Base-by-base conservation (phyloP, 2,888 invertebrate species). In the Phragmatobia fuliginosa region DNA sequence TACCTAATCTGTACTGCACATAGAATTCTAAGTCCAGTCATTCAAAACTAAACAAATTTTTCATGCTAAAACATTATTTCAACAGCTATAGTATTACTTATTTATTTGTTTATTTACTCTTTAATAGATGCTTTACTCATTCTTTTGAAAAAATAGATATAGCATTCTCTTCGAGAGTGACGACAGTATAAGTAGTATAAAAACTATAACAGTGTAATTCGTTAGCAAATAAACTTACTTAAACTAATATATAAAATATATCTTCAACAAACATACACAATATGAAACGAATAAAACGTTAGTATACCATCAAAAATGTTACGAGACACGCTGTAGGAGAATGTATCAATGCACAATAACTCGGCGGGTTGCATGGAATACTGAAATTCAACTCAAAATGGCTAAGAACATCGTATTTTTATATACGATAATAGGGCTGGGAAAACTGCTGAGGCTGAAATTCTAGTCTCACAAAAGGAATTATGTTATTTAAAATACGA, bases 311-410 rank as follows among this genome's bases (percentile, higher is more conserved):
- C 62, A 62, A 52, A n/a, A 64, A 61, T 68, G 66, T 68, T 72
- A 74, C 59, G 45, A 32, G 38, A 41, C 62, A 64, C 7, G 45
- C 63, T 68, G 62, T 65, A 25, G 52, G 1, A 31, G 65, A 74
- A 74, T 65, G 69, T 81, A 83, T 77, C 68, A 75, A 61, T 71
- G 69, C 82, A 81, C 71, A 75, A 74, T 70, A 76, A 71, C 68
- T 68, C 41, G 28, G 59, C 67, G 72, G 72, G 68, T 76, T 78
- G 77, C 77, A 79, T 81, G 76, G 80, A 78, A 77, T 77, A 78
- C 78, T 79, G 70, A 78, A 82, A 83, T 81, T 75, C 76, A 76
- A 73, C 74, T 75, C 71, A 61, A 75, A 79, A 82, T 76, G 73
- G 63, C 62, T 63, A 62, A 58, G 63, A 75, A 70, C 72, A 74